phyloP scores from a whole-genome alignment of 2,888 invertebrate genomes.

The Hipparchia sbordonii region DNA sequence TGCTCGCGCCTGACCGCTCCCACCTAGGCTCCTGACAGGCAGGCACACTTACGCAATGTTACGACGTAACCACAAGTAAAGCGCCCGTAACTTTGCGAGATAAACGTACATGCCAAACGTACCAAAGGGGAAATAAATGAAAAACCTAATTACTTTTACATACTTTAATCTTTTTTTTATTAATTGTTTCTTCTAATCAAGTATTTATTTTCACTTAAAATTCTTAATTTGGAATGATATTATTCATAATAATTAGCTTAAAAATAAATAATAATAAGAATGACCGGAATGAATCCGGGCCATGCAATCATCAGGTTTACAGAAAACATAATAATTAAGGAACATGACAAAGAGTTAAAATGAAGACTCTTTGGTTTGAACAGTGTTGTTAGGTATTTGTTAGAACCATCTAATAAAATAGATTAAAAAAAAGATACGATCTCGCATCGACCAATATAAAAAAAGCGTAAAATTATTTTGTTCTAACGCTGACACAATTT shows the following conservation, averaged over 20 bases:
- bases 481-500: conserved; percentile 47
- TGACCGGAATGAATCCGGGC: conserved; percentile 48
- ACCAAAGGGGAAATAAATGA: conserved; percentile 27
- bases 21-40: too few relatives aligned
- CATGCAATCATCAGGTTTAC: conserved; percentile 59
- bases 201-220: conserved; percentile 75
- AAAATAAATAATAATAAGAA: conserved; percentile 75
- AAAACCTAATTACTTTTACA: conserved; percentile 56
- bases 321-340: conserved; percentile 51
- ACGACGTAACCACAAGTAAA: too few relatives aligned
- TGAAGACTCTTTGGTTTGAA: conserved; percentile 76
- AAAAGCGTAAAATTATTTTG: conserved; percentile 47
- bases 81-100: too few relatives aligned
- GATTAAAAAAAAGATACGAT: conserved; percentile 26
- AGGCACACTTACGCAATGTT: too few relatives aligned
- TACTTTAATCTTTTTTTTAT: conserved; percentile 71
- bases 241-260: conserved; percentile 74
- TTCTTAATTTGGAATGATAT: conserved; percentile 82
- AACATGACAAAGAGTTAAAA: conserved; percentile 74
- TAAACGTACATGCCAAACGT: too few relatives aligned
- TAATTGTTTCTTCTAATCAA: conserved; percentile 72
- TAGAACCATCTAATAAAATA: conserved; percentile 41
- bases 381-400: conserved; percentile 52
- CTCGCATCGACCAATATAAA: conserved; percentile 50
- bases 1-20: too few relatives aligned